Evolutionary conservation across 2,113 vertebrate species (phyloP), one percentile per base, ranked within the genome.

Genomic region (Cettia cetti): DNA sequence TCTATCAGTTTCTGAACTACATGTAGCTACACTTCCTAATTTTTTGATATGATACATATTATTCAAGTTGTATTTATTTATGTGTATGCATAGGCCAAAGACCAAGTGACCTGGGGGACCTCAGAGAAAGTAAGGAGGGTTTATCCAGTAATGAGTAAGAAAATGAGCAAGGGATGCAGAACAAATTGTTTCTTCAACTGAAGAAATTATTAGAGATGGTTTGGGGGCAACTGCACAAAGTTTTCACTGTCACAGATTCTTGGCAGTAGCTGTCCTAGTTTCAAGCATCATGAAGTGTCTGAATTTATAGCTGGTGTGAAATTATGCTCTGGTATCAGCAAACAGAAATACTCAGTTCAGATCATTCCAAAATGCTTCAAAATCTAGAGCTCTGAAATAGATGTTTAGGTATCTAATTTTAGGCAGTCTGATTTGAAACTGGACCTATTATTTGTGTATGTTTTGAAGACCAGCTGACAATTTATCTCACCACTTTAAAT

Each of bases 241-340:
- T 94, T 93, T 94, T 87, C 56, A 27, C 27, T 89, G 68, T 83
- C 53, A 80, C 12, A 74, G 71, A 66, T 61, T 90, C 64, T 90
- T 94, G 75, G 54, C 75, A 90, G 61, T 82, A 83, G 37, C 50
- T 90, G 90, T 76, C 78, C 85, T 93, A 95, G 44, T 95, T 96
- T 85, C 79, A 71, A 65, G 56, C 49, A 78, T 11, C 19, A 44
- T 37, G 49, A 77, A 74, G 68, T 77, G 26, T 72, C 68, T 82
- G 90, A 80, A 77, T 92, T 86, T 92, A 81, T 68, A 83, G 63
- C 22, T 70, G 18, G 76, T 88, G 76, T 86, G 71, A 96, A 96
- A 90, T 86, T 83, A 72, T 30, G 7, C 52, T 82, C 33, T 59
- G 35, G 30, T 90, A 77, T 89, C 63, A 90, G 82, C 52, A 93